Evolutionary conservation across 2,113 vertebrate species (phyloP), one percentile per base, ranked within the genome.

Genomic region (Asarcornis scutulata): DNA sequence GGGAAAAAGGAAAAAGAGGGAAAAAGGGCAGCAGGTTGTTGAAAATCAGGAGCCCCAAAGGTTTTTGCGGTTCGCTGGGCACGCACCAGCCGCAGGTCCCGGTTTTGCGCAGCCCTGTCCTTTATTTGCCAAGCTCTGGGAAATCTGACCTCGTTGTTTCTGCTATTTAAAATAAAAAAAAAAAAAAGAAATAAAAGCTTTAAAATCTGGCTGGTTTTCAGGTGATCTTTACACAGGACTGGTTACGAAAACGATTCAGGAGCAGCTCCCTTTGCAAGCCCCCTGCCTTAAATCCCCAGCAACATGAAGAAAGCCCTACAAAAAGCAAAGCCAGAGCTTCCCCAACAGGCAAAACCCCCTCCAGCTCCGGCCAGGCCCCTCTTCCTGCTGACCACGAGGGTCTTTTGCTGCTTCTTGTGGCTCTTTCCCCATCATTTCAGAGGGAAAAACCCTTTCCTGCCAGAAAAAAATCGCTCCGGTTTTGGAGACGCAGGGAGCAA

Each of bases 331-430:
- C 46, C 42, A 3, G 34, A 63, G 72, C 58, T 25, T 9, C 27
- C 0, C 21, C 7, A 22, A 44, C 1, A 0, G 82, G 46, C 22
- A 71, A 71, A 93, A 85, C 31, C 68, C 75, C 69, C 59, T 14
- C 15, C 52, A 40, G 81, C 69, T 76, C 46, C 4, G 2, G 62
- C 17, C 59, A 38, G 2, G 44, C 27, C 60, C 53, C 2, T 4
- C 22, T 83, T 83, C 71, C 58, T 75, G 80, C 91, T 85, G 78
- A 79, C 83, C 66, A 46, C 62, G 44, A 1, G 46, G 88, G 40
- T 89, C 89, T 93, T 93, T 87, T 63, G 83, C 84, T 88, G 79
- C 48, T 85, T 63, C 69, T 90, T 73, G 63, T 42, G 74, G 87
- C 64, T 80, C 83, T 76, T 75, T 85, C 75, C 82, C 27, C 31